phyloP scores from a whole-genome alignment of 2,888 invertebrate species.

The Brassicogethes aeneus region DNA sequence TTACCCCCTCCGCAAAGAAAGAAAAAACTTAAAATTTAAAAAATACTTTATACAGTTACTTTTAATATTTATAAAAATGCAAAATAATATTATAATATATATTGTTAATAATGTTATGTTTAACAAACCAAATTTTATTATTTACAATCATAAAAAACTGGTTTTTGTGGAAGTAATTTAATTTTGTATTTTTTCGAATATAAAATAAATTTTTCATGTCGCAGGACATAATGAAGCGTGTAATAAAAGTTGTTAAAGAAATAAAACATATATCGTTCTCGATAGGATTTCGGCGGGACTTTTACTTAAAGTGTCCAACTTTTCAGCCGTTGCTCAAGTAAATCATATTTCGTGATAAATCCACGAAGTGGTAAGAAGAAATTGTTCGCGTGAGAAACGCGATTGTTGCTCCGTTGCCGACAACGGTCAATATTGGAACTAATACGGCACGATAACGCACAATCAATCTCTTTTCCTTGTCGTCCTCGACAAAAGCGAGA shows the following conservation, averaged over 20 bases:
- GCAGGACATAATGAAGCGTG: slow-evolving; percentile 5
- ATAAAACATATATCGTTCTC: slow-evolving; percentile 10
- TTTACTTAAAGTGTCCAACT: slow-evolving; percentile 13
- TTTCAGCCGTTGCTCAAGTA: slow-evolving; percentile 21
- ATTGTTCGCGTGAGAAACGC: slow-evolving; percentile 29
- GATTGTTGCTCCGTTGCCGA: slow-evolving; percentile 20
- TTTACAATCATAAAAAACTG: too few relatives aligned
- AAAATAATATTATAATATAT: too few relatives aligned
- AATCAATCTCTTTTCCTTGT: slow-evolving; percentile 26
- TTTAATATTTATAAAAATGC: too few relatives aligned
- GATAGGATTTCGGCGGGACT: slow-evolving; percentile 3
- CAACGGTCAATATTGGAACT: slow-evolving; percentile 27
- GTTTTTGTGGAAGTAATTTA: too few relatives aligned
- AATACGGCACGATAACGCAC: slow-evolving; percentile 33
- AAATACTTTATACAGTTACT: too few relatives aligned
- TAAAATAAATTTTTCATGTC: slow-evolving; percentile 4
- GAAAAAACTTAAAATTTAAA: too few relatives aligned
- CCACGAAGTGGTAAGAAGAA: slow-evolving; percentile 29
- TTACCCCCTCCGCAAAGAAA: too few relatives aligned
- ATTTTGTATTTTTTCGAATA: slow-evolving; percentile 2
- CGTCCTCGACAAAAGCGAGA: background rate
- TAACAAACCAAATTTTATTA: too few relatives aligned
- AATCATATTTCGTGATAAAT: slow-evolving; percentile 33
- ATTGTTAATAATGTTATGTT: too few relatives aligned
- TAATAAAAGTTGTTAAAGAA: slow-evolving; percentile 10